Evolutionary conservation across 1,140 invertebrate species (phyloP).

Genomic region (Atta texana): DNA sequence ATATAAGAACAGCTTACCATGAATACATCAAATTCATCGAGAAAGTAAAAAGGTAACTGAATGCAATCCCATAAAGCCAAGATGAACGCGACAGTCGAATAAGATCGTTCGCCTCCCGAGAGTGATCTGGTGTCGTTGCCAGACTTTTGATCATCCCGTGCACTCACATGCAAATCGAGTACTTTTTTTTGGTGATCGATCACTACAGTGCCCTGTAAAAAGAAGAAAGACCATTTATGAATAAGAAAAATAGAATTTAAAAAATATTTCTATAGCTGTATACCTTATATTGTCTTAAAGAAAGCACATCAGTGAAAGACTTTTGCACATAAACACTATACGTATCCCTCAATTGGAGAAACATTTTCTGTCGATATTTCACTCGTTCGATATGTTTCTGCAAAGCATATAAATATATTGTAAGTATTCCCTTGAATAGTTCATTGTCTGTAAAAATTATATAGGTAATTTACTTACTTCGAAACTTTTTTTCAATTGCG

Average conservation of each 20-base stretch:
- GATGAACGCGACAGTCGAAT: conserved; percentile 97
- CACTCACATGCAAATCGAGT: conserved; percentile 88
- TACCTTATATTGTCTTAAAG: conserved; percentile 86
- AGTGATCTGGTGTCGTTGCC: conserved; percentile 87
- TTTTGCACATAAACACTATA: conserved; percentile 84
- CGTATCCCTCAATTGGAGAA: conserved; percentile 81
- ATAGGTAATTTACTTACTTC: conserved; percentile 68
- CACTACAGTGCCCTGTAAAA: conserved; percentile 87
- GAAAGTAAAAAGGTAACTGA: conserved; percentile 96
- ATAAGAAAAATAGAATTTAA: background rate
- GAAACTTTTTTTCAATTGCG: conserved; percentile 75
- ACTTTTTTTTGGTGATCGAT: conserved; percentile 88
- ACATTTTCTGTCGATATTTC: conserved; percentile 81
- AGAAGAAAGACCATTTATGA: background rate
- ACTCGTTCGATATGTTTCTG: conserved; percentile 82
- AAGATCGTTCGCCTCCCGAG: conserved; percentile 98
- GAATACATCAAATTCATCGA: conserved; percentile 99
- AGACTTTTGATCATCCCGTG: conserved; percentile 82
- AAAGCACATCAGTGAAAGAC: conserved; percentile 85
- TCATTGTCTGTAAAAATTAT: background rate
- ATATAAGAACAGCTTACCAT: conserved; percentile 89
- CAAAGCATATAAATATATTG: conserved; percentile 42
- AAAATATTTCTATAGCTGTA: conserved; percentile 17
- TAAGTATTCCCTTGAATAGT: background rate
- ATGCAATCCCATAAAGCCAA: conserved; percentile 97